A percentile compares a stretch with the other conserved stretches of the same genome.
Evolutionary conservation across 2,797 vertebrate genomes (phyloP).

Genomic region (Aeoliscus strigatus): DNA sequence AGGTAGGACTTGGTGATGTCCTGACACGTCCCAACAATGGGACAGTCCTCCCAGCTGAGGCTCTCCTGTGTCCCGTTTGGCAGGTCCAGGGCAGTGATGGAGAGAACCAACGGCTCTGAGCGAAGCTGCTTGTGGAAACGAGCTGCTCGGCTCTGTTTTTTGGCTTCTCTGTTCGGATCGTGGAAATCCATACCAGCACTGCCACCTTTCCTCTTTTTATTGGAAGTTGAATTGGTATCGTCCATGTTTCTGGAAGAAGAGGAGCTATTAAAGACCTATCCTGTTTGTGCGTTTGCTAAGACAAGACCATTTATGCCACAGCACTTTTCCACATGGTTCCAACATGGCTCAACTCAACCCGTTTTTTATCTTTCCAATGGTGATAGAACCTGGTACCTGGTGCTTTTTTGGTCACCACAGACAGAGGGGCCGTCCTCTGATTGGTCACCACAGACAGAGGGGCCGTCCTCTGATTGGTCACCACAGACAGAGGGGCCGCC

Average conservation of each 20-base stretch:
- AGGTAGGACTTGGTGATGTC: constrained; percentile 90
- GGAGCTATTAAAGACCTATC: not conserved
- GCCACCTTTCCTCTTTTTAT: constrained; percentile 79
- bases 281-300: no score
- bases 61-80: constrained; percentile 74
- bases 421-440: no score
- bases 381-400: no score
- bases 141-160: constrained; percentile 87
- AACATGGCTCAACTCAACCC: no score
- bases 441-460: no score
- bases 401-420: no score
- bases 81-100: constrained; percentile 75
- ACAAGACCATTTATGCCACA: no score
- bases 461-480: no score
- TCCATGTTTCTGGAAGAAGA: constrained; percentile 68
- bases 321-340: no score
- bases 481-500: no score
- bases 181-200: constrained; percentile 81
- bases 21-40: constrained; percentile 87
- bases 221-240: constrained; percentile 53
- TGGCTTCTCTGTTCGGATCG: constrained; percentile 88
- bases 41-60: constrained; percentile 90
- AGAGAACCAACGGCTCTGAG: constrained; percentile 84
- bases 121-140: constrained; percentile 89
- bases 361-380: no score